A percentile compares a stretch with the other conserved stretches of the same genome.
Evolutionary conservation across 2,797 vertebrate species (phyloP).

Genomic region (Platalea minor): DNA sequence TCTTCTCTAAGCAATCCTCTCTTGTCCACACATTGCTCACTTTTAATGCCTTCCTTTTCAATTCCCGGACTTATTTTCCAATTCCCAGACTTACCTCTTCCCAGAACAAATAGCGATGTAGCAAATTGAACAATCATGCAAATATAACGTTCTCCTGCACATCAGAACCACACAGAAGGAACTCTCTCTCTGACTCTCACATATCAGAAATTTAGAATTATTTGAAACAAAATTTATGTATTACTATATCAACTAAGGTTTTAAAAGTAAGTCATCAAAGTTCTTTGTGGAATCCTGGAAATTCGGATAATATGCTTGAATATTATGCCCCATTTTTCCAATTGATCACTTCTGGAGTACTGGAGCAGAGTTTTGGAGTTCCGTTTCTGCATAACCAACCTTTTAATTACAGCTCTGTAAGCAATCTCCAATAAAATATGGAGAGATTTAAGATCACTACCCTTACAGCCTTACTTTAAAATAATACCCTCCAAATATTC

Average conservation of each 20-base stretch:
- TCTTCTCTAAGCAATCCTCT: not conserved
- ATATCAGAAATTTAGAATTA: not conserved
- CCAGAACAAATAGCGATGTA: not conserved
- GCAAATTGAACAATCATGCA: not conserved
- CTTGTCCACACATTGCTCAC: not conserved
- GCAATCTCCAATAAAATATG: not conserved
- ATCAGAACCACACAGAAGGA: not conserved
- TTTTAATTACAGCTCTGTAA: constrained; percentile 1
- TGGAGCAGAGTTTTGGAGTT: not conserved
- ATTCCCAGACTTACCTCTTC: not conserved
- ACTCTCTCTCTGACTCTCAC: fast-evolving
- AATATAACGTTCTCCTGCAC: not conserved
- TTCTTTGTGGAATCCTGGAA: not conserved
- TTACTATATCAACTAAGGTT: not conserved
- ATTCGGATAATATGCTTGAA: not conserved
- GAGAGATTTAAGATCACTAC: constrained; percentile 37
- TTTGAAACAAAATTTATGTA: not conserved
- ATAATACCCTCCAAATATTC: constrained; percentile 41
- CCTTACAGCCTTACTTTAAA: constrained; percentile 50
- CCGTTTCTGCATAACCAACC: not conserved
- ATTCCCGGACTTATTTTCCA: not conserved
- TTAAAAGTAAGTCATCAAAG: not conserved
- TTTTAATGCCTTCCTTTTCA: not conserved
- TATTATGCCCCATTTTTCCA: not conserved
- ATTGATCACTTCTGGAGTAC: not conserved